Conservation (phyloP, 2,113 vertebrate genomes). For the Lepisosteus oculatus region DNA sequence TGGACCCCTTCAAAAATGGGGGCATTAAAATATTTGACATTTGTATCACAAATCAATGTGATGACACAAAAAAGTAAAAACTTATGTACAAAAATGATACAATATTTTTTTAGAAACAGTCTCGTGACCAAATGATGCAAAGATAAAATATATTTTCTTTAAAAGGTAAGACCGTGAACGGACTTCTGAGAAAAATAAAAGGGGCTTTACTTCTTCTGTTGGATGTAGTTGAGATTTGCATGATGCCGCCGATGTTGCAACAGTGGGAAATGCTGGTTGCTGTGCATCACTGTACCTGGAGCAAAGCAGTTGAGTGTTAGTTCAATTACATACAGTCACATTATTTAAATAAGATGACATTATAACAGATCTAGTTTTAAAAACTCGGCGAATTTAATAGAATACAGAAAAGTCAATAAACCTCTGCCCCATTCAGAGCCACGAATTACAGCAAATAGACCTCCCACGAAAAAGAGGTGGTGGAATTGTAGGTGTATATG, state of each 20-base stretch:
- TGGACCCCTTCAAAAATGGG: constrained; percentile 92
- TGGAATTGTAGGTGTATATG: too few relatives aligned
- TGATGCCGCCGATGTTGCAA: constrained; percentile 85
- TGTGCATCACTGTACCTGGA: constrained; percentile 84
- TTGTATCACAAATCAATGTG: constrained; percentile 94
- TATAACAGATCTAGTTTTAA: too few relatives aligned
- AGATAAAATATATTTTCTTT: constrained; percentile 37
- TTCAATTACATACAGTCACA: not conserved
- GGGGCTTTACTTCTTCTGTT: constrained; percentile 92
- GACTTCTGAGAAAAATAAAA: constrained; percentile 43
- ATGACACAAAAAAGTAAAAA: constrained; percentile 88
- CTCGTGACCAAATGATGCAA: constrained; percentile 52
- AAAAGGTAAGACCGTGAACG: constrained; percentile 42
- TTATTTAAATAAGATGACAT: too few relatives aligned
- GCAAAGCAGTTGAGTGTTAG: constrained; percentile 47
- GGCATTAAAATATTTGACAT: constrained; percentile 99
- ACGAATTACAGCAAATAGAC: too few relatives aligned
- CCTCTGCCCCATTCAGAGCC: too few relatives aligned
- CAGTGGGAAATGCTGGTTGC: constrained; percentile 82
- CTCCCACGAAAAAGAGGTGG: too few relatives aligned
- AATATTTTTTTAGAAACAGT: constrained; percentile 78
- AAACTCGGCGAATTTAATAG: too few relatives aligned
- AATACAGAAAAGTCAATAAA: too few relatives aligned
- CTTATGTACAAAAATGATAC: constrained; percentile 98
- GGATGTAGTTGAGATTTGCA: constrained; percentile 89